Conservation (phyloP, 2,888 invertebrate genomes). For the Melinaea marsaeus region DNA sequence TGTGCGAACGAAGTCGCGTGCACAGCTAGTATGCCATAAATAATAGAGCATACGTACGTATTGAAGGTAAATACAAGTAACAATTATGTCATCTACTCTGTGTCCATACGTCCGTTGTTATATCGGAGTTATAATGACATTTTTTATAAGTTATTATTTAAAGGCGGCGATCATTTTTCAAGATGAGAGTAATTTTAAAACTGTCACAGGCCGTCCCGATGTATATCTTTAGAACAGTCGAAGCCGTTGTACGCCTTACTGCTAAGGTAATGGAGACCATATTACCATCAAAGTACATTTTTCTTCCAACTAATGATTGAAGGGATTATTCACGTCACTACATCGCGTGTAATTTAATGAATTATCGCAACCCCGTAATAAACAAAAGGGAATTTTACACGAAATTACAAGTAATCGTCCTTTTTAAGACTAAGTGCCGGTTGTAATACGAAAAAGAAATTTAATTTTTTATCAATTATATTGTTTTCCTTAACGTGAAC, state of each 20-base stretch:
- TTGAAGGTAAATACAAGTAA: no score
- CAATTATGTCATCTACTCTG: no score
- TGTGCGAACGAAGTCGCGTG: no score
- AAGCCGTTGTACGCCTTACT: constrained; percentile 28
- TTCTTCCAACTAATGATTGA: constrained; percentile 25
- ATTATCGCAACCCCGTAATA: constrained; percentile 29
- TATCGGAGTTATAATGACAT: constrained; percentile 12
- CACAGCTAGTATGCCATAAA: no score
- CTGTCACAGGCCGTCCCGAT: constrained; percentile 50
- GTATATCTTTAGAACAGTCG: constrained; percentile 42
- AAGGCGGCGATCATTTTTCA: constrained; percentile 46
- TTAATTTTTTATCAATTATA: no score
- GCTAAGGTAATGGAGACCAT: constrained; percentile 16
- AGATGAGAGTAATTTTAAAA: constrained; percentile 45
- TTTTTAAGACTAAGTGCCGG: constrained; percentile 10
- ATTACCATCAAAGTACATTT: constrained; percentile 17
- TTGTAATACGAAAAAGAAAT: constrained; percentile 1
- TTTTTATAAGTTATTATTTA: constrained; percentile 25
- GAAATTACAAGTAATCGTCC: constrained; percentile 22
- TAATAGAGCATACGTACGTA: no score
- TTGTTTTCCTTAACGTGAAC: no score
- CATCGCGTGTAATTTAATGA: constrained; percentile 33
- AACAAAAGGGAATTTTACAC: constrained; percentile 31
- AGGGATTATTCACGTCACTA: constrained; percentile 23
- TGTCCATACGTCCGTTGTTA: no score